phyloP scores from a whole-genome alignment of 2,797 vertebrate genomes.

The Liparis tanakae region DNA sequence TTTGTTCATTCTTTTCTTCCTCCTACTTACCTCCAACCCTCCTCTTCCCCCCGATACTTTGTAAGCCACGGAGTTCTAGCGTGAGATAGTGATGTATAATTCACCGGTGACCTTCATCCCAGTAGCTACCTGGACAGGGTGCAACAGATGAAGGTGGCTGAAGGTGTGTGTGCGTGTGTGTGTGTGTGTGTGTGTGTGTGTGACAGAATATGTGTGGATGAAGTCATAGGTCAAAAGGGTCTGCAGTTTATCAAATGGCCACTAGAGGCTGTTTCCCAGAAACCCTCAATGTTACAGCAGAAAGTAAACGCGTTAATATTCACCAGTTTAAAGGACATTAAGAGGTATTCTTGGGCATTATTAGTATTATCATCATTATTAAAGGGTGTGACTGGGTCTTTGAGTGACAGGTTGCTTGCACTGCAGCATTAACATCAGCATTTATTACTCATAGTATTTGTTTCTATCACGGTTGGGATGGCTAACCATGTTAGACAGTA shows the following conservation, averaged over 20 bases:
- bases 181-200: neutral
- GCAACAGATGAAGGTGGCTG: constrained; percentile 10
- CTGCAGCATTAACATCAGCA: too few relatives aligned
- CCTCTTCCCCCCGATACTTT: neutral
- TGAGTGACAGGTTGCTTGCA: too few relatives aligned
- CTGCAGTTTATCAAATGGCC: neutral
- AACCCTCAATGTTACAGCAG: neutral
- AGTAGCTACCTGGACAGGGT: constrained; percentile 27
- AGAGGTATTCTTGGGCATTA: too few relatives aligned
- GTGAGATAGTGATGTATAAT: constrained; percentile 66
- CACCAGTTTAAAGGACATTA: too few relatives aligned
- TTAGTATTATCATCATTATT: too few relatives aligned
- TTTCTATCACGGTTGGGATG: too few relatives aligned
- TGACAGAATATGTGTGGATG: constrained; percentile 12
- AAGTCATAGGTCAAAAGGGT: constrained; percentile 38
- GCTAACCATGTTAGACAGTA: too few relatives aligned
- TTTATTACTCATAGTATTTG: too few relatives aligned
- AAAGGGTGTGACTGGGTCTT: too few relatives aligned
- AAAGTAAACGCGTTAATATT: too few relatives aligned
- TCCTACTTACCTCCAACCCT: constrained; percentile 18
- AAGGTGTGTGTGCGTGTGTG: constrained; percentile 11
- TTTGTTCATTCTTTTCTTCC: constrained; percentile 14
- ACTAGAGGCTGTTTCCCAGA: neutral
- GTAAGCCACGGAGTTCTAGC: constrained; percentile 22
- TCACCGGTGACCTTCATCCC: constrained; percentile 68